Percentiles rank a stretch among this genome's conserved stretches.
Conservation (phyloP, 2,888 invertebrate genomes). For the Thymelicus lineola region DNA sequence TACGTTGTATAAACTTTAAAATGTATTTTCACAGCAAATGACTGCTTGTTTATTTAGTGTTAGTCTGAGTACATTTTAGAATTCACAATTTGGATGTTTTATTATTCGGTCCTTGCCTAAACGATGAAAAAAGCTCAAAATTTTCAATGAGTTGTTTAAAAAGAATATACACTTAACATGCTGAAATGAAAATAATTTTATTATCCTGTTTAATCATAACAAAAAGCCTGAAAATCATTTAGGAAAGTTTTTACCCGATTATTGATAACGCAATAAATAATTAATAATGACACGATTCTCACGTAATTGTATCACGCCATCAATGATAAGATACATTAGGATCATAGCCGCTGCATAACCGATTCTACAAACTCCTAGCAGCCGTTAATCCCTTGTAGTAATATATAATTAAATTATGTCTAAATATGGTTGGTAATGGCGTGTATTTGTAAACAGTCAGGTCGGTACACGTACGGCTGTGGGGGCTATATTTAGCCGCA, state of each 20-base stretch:
- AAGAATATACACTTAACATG: too few species aligned
- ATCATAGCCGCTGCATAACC: neutral
- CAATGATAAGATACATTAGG: neutral
- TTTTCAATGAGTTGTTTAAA: too few species aligned
- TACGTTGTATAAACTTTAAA: neutral
- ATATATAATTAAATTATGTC: constrained; percentile 63
- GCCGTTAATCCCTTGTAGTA: constrained; percentile 50
- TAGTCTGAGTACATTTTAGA: neutral
- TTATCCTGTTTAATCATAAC: too few species aligned
- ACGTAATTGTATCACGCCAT: neutral
- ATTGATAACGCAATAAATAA: neutral
- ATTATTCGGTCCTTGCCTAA: too few species aligned
- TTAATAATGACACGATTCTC: neutral
- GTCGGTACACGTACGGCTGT: constrained; percentile 40
- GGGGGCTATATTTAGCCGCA: constrained; percentile 47
- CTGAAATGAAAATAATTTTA: too few species aligned
- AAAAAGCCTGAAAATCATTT: too few species aligned
- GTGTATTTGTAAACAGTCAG: constrained; percentile 50
- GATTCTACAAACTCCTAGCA: constrained; percentile 23
- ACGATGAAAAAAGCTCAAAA: too few species aligned
- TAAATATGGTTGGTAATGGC: constrained; percentile 47
- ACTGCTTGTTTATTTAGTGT: neutral
- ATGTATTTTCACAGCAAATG: neutral
- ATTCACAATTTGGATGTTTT: neutral
- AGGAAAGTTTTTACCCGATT: too few species aligned